Base-by-base conservation (phyloP, 2,113 vertebrate species). In the Neoarius graeffei region DNA sequence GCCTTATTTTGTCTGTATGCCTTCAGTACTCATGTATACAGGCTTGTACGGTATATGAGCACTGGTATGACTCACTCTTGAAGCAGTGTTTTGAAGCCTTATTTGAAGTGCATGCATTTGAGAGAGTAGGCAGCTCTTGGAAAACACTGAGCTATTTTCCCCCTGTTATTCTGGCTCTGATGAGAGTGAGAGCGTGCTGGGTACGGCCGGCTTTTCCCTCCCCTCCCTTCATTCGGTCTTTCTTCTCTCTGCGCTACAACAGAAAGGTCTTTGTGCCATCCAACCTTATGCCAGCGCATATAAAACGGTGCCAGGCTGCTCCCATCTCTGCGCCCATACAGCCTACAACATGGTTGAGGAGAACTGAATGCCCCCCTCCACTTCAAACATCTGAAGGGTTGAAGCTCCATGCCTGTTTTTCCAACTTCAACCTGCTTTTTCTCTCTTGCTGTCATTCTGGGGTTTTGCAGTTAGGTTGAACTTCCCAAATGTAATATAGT, bases 231-330 rank as follows among this genome's bases (percentile, higher is more conserved):
- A 59, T 59, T 52, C 86, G 30, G 52, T 62, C 83, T 80, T 74
- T 80, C 81, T 86, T 23, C 84, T 50, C 25, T 88, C 56, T 56
- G 84, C 67, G 84, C 87, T 84, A 9, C 4, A 91, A 95, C 91
- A 94, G 90, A 86, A 90, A 62, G 60, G 71, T 86, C 91, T 92
- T 95, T 94, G 91, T 94, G 80, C 60, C 62, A 54, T 71, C n/a
- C 71, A 35, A 30, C 56, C 66, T 85, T 62, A 82, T 89, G 83
- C 87, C 85, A 89, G 62, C 13, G 17, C 42, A 19, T 73, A 60
- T 84, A 86, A 85, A 67, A 35, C 52, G 76, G 88, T 89, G 90
- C 86, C 86, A 89, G 88, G 79, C 86, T 73, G 60, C 82, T 80
- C 69, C 84, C 81, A 67, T 59, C 86, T 66, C 81, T 52, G 14